phyloP scores from a whole-genome alignment of 2,797 vertebrate genomes.

The Anguilla marmorata region DNA sequence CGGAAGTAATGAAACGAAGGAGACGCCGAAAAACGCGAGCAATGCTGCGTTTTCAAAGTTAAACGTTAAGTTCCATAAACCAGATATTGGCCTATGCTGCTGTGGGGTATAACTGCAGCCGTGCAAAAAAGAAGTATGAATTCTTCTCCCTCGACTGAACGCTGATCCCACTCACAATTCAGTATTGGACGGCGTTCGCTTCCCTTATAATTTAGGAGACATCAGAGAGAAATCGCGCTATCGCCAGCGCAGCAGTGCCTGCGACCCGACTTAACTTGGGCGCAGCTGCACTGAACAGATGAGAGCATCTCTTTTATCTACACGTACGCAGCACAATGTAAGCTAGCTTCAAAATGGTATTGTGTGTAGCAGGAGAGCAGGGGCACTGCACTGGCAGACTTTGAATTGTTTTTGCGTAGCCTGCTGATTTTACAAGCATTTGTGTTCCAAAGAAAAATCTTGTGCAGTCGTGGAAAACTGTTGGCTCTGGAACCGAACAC shows the following conservation, averaged over 20 bases:
- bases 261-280: constrained; percentile 22
- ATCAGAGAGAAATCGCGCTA: constrained; percentile 4
- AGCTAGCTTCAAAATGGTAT: not conserved
- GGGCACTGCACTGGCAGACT: constrained; percentile 1
- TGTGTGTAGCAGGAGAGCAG: not conserved
- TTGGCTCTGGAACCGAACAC: constrained; percentile 21
- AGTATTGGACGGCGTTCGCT: constrained; percentile 33
- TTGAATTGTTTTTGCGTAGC: constrained; percentile 26
- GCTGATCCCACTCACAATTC: constrained; percentile 25
- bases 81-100: not conserved
- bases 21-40: not conserved
- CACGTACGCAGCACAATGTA: not conserved
- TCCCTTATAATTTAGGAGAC: not conserved
- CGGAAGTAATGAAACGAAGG: not conserved
- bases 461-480: constrained; percentile 8
- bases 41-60: not conserved
- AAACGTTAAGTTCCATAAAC: not conserved
- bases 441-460: constrained; percentile 29
- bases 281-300: not conserved
- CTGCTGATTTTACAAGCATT: constrained; percentile 29
- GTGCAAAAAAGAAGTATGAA: not conserved
- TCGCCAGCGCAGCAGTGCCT: constrained; percentile 22
- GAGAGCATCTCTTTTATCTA: constrained; percentile 21
- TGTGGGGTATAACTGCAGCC: not conserved
- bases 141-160: not conserved